These are phyloP conservation scores for Bombus confusus DNA, from an alignment of 1,140 invertebrate genomes.

Conservation along the genomic window DNA sequence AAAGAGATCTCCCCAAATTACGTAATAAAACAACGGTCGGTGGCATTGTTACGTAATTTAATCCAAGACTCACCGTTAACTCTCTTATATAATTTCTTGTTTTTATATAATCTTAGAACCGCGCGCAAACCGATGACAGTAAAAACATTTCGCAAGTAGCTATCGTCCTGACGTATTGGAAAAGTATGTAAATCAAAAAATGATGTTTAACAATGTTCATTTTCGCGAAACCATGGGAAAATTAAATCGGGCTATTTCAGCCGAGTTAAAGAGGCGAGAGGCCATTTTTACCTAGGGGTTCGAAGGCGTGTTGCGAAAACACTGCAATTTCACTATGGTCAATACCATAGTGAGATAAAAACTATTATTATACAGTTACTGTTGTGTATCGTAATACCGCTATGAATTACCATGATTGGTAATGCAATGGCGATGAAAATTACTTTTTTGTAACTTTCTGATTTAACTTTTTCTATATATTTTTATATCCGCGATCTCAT, in stretches of 20 bases:
- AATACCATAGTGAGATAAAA: too few relatives aligned
- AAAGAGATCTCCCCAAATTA: constrained; percentile 46
- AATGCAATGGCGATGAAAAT: neutral
- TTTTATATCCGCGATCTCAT: neutral
- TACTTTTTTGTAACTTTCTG: constrained; percentile 3
- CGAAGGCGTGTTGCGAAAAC: neutral
- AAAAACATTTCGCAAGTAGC: constrained; percentile 22
- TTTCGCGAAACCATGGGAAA: neutral
- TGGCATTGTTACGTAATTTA: constrained; percentile 47
- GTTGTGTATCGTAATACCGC: neutral
- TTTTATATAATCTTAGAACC: constrained; percentile 50
- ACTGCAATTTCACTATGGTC: constrained; percentile 17
- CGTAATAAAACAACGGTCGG: constrained; percentile 37
- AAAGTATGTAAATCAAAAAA: constrained; percentile 18
- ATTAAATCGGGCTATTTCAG: neutral
- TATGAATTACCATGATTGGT: neutral
- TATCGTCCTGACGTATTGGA: neutral
- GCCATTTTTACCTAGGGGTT: neutral
- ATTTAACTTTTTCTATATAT: neutral
- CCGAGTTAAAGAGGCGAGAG: neutral
- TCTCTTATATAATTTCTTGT: constrained; percentile 51
- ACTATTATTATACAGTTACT: constrained; percentile 13
- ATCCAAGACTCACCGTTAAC: constrained; percentile 45
- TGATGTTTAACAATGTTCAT: neutral
- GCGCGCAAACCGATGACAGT: constrained; percentile 9